Percentiles rank a stretch among this genome's conserved stretches.
phyloP scores from a whole-genome alignment of 2,888 invertebrate species.

The Ceramica pisi region DNA sequence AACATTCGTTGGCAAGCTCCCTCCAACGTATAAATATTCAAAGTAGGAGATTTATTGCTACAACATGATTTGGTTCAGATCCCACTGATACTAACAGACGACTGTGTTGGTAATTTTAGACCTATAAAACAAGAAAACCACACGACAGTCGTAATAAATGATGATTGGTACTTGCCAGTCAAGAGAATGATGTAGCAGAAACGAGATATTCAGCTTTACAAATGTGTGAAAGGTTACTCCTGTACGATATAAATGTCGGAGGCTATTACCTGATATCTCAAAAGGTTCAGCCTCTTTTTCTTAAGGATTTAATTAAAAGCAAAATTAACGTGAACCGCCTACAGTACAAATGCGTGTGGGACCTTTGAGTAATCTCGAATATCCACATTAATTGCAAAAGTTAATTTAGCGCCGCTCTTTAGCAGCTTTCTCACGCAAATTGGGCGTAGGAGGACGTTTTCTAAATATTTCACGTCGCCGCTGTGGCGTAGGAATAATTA shows the following conservation, averaged over 20 bases:
- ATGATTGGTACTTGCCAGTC: slow-evolving; percentile 61
- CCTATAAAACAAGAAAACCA: slow-evolving; percentile 55
- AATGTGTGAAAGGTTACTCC: slow-evolving; percentile 56
- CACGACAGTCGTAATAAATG: slow-evolving; percentile 63
- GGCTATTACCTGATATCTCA: slow-evolving; percentile 26
- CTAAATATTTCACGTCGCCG: slow-evolving; percentile 78
- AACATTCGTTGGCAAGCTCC: slow-evolving; percentile 73
- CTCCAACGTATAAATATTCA: slow-evolving; percentile 69
- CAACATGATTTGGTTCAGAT: slow-evolving; percentile 71
- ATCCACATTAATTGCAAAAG: slow-evolving; percentile 72
- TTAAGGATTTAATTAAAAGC: slow-evolving; percentile 54
- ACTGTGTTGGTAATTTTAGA: slow-evolving; percentile 61
- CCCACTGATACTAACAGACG: slow-evolving; percentile 54
- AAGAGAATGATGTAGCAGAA: slow-evolving; percentile 47
- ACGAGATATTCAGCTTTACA: slow-evolving; percentile 54
- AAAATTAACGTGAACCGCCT: slow-evolving; percentile 37
- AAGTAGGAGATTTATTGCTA: slow-evolving; percentile 72
- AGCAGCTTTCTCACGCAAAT: slow-evolving; percentile 75
- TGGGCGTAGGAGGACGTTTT: slow-evolving; percentile 79
- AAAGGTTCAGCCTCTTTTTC: slow-evolving; percentile 18
- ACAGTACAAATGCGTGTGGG: slow-evolving; percentile 39
- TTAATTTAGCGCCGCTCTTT: slow-evolving; percentile 71
- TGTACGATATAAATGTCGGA: slow-evolving; percentile 36
- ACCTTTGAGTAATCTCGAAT: slow-evolving; percentile 59
- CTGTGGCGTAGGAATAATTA: slow-evolving; percentile 76